Conservation (phyloP, 1,140 invertebrate species). For the Uloborus diversus region DNA sequence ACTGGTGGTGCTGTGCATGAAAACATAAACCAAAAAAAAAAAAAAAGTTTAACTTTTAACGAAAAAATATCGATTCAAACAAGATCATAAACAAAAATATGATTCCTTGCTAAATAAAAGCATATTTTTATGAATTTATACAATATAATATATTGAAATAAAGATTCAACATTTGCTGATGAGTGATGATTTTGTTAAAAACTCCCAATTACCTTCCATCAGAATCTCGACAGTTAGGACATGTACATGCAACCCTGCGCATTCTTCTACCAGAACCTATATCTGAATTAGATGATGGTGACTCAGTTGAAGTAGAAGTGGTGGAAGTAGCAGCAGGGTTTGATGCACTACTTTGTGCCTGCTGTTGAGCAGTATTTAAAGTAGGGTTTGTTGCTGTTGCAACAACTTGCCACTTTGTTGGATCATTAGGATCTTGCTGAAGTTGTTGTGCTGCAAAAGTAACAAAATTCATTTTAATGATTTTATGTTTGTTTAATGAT, state of each 20-base stretch:
- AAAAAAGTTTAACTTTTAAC: no score
- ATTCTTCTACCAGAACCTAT: conserved; percentile 65
- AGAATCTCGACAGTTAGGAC: conserved; percentile 93
- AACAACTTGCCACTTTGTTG: conserved; percentile 83
- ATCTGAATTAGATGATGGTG: conserved; percentile 23
- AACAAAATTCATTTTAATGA: neutral
- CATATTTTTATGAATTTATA: no score
- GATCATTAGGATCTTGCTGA: conserved; percentile 80
- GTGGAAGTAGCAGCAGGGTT: conserved; percentile 38
- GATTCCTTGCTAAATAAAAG: no score
- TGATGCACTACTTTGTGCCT: neutral
- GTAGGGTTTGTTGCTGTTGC: conserved; percentile 55
- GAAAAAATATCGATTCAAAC: no score
- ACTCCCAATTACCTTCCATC: conserved; percentile 76
- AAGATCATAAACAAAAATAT: no score
- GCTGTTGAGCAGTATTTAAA: conserved; percentile 31
- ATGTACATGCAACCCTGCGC: conserved; percentile 91
- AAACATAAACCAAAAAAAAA: no score
- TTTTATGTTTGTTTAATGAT: no score
- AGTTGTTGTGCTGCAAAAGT: conserved; percentile 64
- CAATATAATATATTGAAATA: no score
- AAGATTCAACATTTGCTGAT: no score
- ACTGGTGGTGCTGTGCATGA: no score
- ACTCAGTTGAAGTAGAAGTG: conserved; percentile 55
- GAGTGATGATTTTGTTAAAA: no score